A percentile compares a stretch with the other conserved stretches of the same genome.
Conservation (phyloP, 2,888 invertebrate genomes). For the Folsomia candida region DNA sequence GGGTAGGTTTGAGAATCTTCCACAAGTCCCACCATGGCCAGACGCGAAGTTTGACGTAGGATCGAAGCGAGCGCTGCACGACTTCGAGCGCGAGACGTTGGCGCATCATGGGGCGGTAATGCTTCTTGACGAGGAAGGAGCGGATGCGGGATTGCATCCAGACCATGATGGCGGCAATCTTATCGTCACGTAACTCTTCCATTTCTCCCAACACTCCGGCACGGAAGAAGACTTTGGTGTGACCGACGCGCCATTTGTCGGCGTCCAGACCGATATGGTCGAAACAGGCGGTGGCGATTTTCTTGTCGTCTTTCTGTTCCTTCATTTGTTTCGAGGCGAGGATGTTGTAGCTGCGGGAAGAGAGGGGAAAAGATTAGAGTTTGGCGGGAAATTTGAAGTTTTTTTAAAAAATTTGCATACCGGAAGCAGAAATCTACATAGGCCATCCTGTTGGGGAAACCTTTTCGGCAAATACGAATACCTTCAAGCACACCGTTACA, state of each 20-base stretch:
- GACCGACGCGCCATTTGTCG: slow-evolving; percentile 95
- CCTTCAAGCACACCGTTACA: slow-evolving; percentile 99
- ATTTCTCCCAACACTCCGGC: slow-evolving; percentile 57
- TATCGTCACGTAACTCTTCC: slow-evolving; percentile 61
- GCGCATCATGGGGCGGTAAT: slow-evolving; percentile 54
- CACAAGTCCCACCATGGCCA: slow-evolving; percentile 45
- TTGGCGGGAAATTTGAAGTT: background rate
- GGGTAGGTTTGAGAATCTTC: slow-evolving; percentile 43
- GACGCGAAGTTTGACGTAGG: slow-evolving; percentile 37
- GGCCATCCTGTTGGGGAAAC: slow-evolving; percentile 99
- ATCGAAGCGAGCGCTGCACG: slow-evolving; percentile 34
- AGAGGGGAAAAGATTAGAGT: too few relatives aligned
- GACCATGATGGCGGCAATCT: slow-evolving; percentile 57
- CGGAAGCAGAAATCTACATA: slow-evolving; percentile 81
- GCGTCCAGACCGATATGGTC: slow-evolving; percentile 81
- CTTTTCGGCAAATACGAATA: slow-evolving; percentile 99
- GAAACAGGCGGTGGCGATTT: slow-evolving; percentile 82
- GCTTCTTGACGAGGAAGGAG: slow-evolving; percentile 31
- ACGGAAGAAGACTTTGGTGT: slow-evolving; percentile 79
- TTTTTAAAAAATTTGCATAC: background rate
- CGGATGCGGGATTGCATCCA: slow-evolving; percentile 52
- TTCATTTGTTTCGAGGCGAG: slow-evolving; percentile 92
- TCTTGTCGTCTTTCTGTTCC: slow-evolving; percentile 74
- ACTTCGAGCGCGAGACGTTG: slow-evolving; percentile 59
- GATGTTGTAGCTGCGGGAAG: slow-evolving; percentile 85